Percentiles rank a stretch among this genome's conserved stretches.
These are phyloP conservation scores for Glomeris maerens DNA, from an alignment of 1,140 invertebrate species.

Conservation along the genomic window DNA sequence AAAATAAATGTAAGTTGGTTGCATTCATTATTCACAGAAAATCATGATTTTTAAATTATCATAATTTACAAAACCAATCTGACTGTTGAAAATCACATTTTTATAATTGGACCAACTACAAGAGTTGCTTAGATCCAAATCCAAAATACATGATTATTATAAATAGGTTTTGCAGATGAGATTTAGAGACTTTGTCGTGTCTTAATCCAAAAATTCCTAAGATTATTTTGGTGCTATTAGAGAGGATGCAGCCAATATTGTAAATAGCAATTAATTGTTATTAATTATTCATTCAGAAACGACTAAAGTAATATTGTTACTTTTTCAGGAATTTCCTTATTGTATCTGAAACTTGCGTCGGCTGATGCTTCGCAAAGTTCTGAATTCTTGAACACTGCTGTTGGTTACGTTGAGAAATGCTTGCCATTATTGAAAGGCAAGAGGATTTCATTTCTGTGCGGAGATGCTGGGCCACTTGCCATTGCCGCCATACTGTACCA, in stretches of 20 bases:
- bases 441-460: slow-evolving; percentile 55
- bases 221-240: background rate
- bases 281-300: background rate
- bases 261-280: background rate
- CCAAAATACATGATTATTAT: too few species aligned
- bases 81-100: too few species aligned
- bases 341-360: slow-evolving; percentile 37
- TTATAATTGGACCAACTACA: too few species aligned
- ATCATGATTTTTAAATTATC: too few species aligned
- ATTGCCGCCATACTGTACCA: slow-evolving; percentile 49
- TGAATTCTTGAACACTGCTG: slow-evolving; percentile 32
- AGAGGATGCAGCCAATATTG: background rate
- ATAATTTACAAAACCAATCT: too few species aligned
- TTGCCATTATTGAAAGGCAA: slow-evolving; percentile 32
- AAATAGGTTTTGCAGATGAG: too few species aligned
- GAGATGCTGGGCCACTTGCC: slow-evolving; percentile 57
- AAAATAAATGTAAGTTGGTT: too few species aligned
- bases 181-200: background rate
- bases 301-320: background rate
- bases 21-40: too few species aligned
- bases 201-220: background rate
- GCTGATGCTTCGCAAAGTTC: slow-evolving; percentile 16
- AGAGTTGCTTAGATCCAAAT: too few species aligned
- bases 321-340: slow-evolving; percentile 34
- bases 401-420: slow-evolving; percentile 32